Conservation (phyloP, 2,888 invertebrate species). For the Netelia melanura region DNA sequence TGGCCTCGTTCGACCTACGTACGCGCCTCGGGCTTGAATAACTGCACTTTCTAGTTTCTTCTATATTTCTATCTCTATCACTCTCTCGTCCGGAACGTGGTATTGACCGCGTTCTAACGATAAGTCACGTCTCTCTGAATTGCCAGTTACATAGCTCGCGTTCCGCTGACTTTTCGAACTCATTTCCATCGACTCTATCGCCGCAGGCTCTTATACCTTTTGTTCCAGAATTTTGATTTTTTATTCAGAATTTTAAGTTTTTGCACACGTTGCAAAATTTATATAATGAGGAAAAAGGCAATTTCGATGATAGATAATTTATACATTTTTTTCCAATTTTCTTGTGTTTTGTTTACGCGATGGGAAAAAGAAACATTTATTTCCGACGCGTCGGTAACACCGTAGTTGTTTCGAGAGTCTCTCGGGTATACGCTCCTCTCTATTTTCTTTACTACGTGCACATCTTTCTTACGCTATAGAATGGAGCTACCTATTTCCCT, state of each 20-base stretch:
- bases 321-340: neutral
- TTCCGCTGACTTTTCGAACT: neutral
- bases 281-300: neutral
- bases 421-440: neutral
- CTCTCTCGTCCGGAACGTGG: conserved; percentile 25
- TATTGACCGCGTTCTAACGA: conserved; percentile 57
- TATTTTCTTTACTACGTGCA: conserved; percentile 1
- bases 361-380: neutral
- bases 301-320: too few species aligned
- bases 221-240: too few species aligned
- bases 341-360: conserved; percentile 1
- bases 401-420: neutral
- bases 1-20: conserved; percentile 38
- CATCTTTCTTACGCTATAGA: conserved; percentile 24
- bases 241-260: too few species aligned
- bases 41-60: conserved; percentile 9
- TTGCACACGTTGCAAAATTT: neutral
- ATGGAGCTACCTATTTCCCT: neutral
- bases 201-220: neutral
- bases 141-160: conserved; percentile 9
- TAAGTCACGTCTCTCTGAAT: conserved; percentile 29
- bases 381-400: neutral
- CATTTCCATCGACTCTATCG: neutral
- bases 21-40: conserved; percentile 31
- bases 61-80: conserved; percentile 16